These are phyloP conservation scores for Propithecus deckenii DNA, from an alignment of 2,797 vertebrate genomes.

Conservation along the genomic window DNA sequence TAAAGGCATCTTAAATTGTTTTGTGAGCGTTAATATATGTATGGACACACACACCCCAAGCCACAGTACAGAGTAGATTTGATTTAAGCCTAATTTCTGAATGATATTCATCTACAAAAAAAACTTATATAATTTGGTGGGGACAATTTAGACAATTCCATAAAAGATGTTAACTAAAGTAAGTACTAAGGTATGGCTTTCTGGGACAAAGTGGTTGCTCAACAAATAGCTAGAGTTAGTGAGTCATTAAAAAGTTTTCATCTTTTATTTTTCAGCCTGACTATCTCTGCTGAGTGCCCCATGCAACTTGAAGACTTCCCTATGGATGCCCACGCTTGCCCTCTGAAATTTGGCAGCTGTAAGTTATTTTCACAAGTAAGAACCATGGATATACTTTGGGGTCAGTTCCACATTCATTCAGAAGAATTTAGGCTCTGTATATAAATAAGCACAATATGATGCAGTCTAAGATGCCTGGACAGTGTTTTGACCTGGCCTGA, in stretches of 20 bases:
- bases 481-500: not conserved
- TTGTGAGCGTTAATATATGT: not conserved
- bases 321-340: slow-evolving; percentile 98
- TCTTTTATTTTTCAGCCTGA: slow-evolving; percentile 88
- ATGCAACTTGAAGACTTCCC: slow-evolving; percentile 99
- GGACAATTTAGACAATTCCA: not conserved
- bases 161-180: not conserved
- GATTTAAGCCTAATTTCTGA: not conserved
- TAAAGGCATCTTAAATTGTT: not conserved
- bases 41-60: too few relatives aligned
- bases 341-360: slow-evolving; percentile 99
- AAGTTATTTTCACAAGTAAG: slow-evolving; percentile 85
- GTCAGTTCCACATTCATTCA: not conserved
- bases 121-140: not conserved
- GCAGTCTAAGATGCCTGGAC: not conserved
- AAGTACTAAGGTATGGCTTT: not conserved
- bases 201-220: not conserved
- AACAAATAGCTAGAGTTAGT: too few relatives aligned
- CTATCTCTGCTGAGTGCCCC: slow-evolving; percentile 97
- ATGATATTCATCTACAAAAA: not conserved
- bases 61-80: not conserved
- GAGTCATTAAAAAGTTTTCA: not conserved
- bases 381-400: not conserved
- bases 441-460: too few relatives aligned
- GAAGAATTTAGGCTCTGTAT: not conserved